These are phyloP conservation scores for Gadopsis bispinosus DNA, from an alignment of 2,797 vertebrate genomes.

Conservation along the genomic window DNA sequence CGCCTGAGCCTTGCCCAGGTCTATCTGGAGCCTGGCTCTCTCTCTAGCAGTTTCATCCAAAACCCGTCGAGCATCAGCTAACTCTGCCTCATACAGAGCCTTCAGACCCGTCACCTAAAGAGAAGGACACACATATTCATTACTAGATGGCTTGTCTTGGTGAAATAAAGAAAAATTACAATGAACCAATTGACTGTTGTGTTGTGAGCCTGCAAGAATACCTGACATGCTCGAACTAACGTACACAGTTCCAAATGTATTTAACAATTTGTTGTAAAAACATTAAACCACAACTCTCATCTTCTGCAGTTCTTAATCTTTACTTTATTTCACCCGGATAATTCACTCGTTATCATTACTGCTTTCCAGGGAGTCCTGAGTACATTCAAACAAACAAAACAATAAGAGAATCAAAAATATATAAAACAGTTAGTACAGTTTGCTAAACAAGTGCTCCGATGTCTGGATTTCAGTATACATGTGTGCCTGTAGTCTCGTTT, in stretches of 20 bases:
- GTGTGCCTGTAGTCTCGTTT: background rate
- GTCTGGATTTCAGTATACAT: background rate
- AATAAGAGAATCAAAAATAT: too few relatives aligned
- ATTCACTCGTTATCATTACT: too few relatives aligned
- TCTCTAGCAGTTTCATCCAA: constrained; percentile 96
- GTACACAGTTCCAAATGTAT: background rate
- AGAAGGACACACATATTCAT: background rate
- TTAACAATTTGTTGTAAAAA: too few relatives aligned
- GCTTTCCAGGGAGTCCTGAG: too few relatives aligned
- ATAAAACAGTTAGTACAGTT: background rate
- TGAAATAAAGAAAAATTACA: background rate
- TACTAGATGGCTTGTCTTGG: background rate
- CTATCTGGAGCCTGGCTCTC: constrained; percentile 93
- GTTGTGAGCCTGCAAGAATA: background rate
- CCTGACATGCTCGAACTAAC: background rate
- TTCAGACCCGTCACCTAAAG: constrained; percentile 92
- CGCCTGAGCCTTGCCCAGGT: constrained; percentile 90
- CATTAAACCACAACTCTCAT: background rate
- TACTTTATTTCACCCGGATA: background rate
- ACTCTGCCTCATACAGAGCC: constrained; percentile 92
- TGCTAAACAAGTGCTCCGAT: background rate
- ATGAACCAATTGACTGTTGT: background rate
- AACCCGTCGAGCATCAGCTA: constrained; percentile 92
- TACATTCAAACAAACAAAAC: too few relatives aligned
- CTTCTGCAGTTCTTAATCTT: background rate